A percentile compares a stretch with the other conserved stretches of the same genome.
These are phyloP conservation scores for Polyommatus iphigenia DNA, from an alignment of 2,888 invertebrate genomes.

Conservation along the genomic window DNA sequence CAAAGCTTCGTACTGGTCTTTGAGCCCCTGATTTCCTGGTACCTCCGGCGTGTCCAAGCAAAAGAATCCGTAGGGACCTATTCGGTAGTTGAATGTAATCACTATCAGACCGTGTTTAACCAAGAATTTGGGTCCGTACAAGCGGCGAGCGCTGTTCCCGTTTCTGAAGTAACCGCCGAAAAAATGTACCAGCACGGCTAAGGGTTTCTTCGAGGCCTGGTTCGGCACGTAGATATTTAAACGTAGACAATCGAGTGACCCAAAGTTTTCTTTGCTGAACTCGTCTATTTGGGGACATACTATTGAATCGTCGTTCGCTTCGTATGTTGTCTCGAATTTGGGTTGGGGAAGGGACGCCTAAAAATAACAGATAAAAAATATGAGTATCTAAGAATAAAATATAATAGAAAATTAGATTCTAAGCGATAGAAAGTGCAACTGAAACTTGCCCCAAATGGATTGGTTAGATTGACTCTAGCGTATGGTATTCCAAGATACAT, in stretches of 20 bases:
- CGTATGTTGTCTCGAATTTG: slow-evolving; percentile 47
- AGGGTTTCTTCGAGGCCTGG: slow-evolving; percentile 27
- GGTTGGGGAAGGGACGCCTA: slow-evolving; percentile 47
- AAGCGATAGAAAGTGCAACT: too few relatives aligned
- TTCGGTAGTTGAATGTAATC: slow-evolving; percentile 7
- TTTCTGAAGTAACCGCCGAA: slow-evolving; percentile 26
- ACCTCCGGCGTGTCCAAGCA: slow-evolving; percentile 22
- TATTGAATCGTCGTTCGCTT: slow-evolving; percentile 48
- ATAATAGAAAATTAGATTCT: not conserved
- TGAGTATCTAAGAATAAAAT: too few relatives aligned
- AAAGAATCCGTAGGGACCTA: slow-evolving; percentile 27
- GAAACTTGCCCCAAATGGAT: slow-evolving; percentile 61
- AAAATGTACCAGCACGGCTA: slow-evolving; percentile 10
- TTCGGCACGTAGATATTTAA: slow-evolving; percentile 55
- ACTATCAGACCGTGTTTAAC: not conserved
- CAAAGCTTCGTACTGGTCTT: slow-evolving; percentile 55
- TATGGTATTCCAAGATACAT: slow-evolving; percentile 64
- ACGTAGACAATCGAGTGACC: slow-evolving; percentile 52
- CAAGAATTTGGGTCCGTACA: slow-evolving; percentile 7
- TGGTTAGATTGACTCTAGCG: slow-evolving; percentile 52
- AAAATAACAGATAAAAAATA: not conserved
- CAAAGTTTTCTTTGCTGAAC: slow-evolving; percentile 40
- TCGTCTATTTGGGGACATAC: slow-evolving; percentile 50
- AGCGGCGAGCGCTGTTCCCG: slow-evolving; percentile 3
- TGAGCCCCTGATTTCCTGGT: slow-evolving; percentile 41